Conservation (phyloP, 1,140 invertebrate genomes). For the Diachasma alloeum region DNA sequence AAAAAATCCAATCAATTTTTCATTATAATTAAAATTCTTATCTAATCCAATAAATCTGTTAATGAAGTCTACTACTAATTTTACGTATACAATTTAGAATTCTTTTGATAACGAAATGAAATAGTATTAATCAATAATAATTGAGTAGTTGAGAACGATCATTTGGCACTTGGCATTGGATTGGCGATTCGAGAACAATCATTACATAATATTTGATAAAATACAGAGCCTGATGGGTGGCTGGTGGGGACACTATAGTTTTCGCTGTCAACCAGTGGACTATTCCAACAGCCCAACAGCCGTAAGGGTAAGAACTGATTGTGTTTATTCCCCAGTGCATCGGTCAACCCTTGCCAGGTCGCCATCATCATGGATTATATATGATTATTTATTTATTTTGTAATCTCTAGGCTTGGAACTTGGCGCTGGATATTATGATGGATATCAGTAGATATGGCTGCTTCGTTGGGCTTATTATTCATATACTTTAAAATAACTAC, state of each 20-base stretch:
- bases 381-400: conserved; percentile 1
- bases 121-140: too few species aligned
- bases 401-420: conserved; percentile 23
- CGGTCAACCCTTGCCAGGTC: conserved; percentile 15
- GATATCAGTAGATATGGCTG: conserved; percentile 23
- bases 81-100: not conserved
- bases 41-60: not conserved
- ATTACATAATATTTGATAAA: conserved; percentile 40
- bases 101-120: not conserved
- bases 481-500: not conserved
- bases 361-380: not conserved
- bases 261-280: conserved; percentile 87
- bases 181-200: conserved; percentile 37
- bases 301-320: conserved; percentile 76
- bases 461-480: conserved; percentile 23
- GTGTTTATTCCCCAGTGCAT: conserved; percentile 33
- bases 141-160: not conserved
- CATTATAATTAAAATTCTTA: not conserved
- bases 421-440: conserved; percentile 22
- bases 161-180: conserved; percentile 5
- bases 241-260: conserved; percentile 83
- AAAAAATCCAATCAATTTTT: not conserved
- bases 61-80: not conserved
- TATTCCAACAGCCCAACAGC: conserved; percentile 79
- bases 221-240: conserved; percentile 77